A percentile compares a stretch with the other conserved stretches of the same genome.
These are phyloP conservation scores for Salminus brasiliensis DNA, from an alignment of 2,113 vertebrate species.

Conservation along the genomic window DNA sequence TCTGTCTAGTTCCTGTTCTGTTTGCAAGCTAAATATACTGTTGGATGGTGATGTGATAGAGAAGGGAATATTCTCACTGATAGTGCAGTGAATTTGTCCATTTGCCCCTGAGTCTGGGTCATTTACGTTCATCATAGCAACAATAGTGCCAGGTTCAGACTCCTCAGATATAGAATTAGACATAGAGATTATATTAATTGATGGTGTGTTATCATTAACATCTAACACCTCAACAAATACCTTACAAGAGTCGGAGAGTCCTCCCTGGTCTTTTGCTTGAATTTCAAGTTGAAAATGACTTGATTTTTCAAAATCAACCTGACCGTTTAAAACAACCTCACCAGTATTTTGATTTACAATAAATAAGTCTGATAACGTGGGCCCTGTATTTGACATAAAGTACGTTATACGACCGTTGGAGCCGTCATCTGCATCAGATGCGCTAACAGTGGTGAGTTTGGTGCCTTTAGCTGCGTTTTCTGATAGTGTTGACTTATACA, in stretches of 20 bases:
- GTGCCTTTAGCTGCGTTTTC: slow-evolving; percentile 54
- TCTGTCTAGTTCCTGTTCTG: slow-evolving; percentile 47
- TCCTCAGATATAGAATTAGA: slow-evolving; percentile 55
- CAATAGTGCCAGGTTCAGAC: slow-evolving; percentile 56
- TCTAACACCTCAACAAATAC: slow-evolving; percentile 63
- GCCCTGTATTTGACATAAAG: slow-evolving; percentile 35
- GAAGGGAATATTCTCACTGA: slow-evolving; percentile 60
- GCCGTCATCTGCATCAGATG: slow-evolving; percentile 52
- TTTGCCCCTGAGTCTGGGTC: slow-evolving; percentile 73
- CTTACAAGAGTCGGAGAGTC: slow-evolving; percentile 62
- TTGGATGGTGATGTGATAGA: slow-evolving; percentile 60
- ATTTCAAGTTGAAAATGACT: slow-evolving; percentile 43
- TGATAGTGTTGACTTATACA: slow-evolving; percentile 47
- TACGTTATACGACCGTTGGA: slow-evolving; percentile 34
- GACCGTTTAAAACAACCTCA: slow-evolving; percentile 28
- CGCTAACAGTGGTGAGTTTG: slow-evolving; percentile 47
- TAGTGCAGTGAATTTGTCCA: slow-evolving; percentile 65
- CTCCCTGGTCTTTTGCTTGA: slow-evolving; percentile 69
- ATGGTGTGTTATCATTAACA: slow-evolving; percentile 60
- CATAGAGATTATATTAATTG: slow-evolving; percentile 63
- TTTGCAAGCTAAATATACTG: slow-evolving; percentile 67
- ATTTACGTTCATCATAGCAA: slow-evolving; percentile 73
- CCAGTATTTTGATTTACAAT: slow-evolving; percentile 30
- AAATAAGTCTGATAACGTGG: slow-evolving; percentile 29
- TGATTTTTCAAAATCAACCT: slow-evolving; percentile 51